A percentile compares a stretch with the other conserved stretches of the same genome.
Conservation (phyloP, 2,797 vertebrate species). For the Myiotriccus ornatus region DNA sequence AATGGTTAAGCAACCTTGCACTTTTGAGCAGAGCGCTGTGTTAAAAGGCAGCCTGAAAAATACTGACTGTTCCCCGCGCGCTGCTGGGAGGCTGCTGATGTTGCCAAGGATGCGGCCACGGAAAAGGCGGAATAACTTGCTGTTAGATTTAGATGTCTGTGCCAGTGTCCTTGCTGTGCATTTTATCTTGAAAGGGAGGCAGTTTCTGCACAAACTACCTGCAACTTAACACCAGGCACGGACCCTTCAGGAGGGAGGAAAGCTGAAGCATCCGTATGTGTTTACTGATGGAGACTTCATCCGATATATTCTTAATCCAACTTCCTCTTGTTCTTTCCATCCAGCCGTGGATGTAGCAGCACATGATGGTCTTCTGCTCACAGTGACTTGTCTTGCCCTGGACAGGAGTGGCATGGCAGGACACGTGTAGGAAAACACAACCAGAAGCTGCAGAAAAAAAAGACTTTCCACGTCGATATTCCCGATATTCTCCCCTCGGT, state of each 20-base stretch:
- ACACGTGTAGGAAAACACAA: neutral
- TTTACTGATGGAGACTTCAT: no score
- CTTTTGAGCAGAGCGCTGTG: neutral
- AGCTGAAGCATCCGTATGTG: fast-evolving
- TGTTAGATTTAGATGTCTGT: neutral
- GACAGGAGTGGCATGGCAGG: neutral
- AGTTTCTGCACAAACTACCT: fast-evolving
- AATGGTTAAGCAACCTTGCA: neutral
- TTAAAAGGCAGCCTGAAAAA: neutral
- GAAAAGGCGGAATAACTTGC: neutral
- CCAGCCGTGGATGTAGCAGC: fast-evolving
- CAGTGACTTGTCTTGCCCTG: neutral
- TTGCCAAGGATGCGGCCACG: neutral
- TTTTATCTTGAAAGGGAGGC: neutral
- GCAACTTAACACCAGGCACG: neutral
- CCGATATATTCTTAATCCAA: neutral
- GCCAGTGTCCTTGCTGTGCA: neutral
- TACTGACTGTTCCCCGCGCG: neutral
- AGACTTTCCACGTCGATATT: fast-evolving
- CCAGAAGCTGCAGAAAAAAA: neutral
- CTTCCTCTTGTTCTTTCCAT: neutral
- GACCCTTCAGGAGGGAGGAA: neutral
- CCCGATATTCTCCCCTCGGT: fast-evolving
- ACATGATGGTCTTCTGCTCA: fast-evolving
- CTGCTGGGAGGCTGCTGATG: neutral